phyloP scores from a whole-genome alignment of 2,113 vertebrate genomes.

The Symphodus melops region DNA sequence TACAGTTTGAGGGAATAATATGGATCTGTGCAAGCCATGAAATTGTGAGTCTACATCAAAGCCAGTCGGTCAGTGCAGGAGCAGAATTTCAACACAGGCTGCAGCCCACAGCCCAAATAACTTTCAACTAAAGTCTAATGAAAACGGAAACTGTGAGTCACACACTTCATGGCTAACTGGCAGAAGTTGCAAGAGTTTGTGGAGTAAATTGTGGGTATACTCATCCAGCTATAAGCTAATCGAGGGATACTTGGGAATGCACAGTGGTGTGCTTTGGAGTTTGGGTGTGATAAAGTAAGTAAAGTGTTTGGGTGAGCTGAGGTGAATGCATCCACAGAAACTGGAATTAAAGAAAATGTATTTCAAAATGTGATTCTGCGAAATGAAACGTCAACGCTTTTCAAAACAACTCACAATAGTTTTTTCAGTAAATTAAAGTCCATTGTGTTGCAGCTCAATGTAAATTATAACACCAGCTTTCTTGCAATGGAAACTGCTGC shows the following conservation, averaged over 20 bases:
- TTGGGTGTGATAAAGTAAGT: not conserved
- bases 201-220: not conserved
- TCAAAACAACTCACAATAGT: not conserved
- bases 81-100: slow-evolving; percentile 48
- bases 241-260: not conserved
- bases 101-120: slow-evolving; percentile 42
- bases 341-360: not conserved
- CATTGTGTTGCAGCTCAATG: not conserved
- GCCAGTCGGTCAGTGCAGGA: slow-evolving; percentile 45
- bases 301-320: not conserved
- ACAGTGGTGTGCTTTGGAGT: not conserved
- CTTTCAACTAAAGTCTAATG: slow-evolving; percentile 31
- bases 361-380: not conserved
- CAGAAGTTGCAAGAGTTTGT: not conserved
- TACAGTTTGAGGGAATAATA: slow-evolving; percentile 50
- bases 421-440: not conserved
- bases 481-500: not conserved
- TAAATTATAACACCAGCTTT: not conserved
- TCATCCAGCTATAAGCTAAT: not conserved
- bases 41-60: slow-evolving; percentile 68
- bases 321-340: not conserved
- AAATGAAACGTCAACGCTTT: not conserved
- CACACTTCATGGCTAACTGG: slow-evolving; percentile 6
- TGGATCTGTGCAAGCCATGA: slow-evolving; percentile 61
- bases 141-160: slow-evolving; percentile 14